Evolutionary conservation across 2,113 vertebrate genomes (phyloP), one percentile per base, ranked within the genome.

Genomic region (Onychostruthus taczanowskii): DNA sequence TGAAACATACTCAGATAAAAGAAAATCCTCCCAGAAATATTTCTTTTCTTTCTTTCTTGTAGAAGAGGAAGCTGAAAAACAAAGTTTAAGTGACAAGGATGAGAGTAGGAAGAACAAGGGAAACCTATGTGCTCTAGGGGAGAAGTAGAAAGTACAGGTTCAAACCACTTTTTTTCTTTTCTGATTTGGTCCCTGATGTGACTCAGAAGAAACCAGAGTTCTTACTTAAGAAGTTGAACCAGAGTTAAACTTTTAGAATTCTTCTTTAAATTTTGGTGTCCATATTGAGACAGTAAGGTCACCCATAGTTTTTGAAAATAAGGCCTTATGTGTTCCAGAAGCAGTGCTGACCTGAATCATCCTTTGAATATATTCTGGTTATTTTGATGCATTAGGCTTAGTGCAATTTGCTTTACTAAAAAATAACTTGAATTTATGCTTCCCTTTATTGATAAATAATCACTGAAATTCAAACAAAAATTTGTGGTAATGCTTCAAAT

Each of bases 261-360:
- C 1, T 41, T 10, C 1, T 69, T 91, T 63, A 24, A 87, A 46
- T 84, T 33, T 62, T 62, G 3, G 2, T 56, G 10, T 56, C 49
- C 9, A 13, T 9, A 53, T 53, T 74, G 18, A 82, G 24, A 43
- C 3, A 6, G 20, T 74, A 78, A 62, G 21, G 5, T n/a, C 78
- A 5, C 7, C 44, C 27, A 67, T 3, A 43, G 24, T 3, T 68
- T 73, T 85, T 64, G 18, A 63, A 81, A 73, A 53, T 26, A 73
- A 49, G 18, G 2, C 11, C 39, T 63, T 63, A 31, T 49, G 10
- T 26, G 7, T 63, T 88, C 66, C 43, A 77, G 67, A 59, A 77
- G 1, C 20, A 35, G 11, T 39, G 39, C 4, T 0, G 0, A 28
- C 9, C 12, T 35, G 24, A 68, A 62, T 13, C 53, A 20, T 44